Evolutionary conservation across 2,113 vertebrate species (phyloP), one percentile per base, ranked within the genome.

Genomic region (Ascaphus truei): DNA sequence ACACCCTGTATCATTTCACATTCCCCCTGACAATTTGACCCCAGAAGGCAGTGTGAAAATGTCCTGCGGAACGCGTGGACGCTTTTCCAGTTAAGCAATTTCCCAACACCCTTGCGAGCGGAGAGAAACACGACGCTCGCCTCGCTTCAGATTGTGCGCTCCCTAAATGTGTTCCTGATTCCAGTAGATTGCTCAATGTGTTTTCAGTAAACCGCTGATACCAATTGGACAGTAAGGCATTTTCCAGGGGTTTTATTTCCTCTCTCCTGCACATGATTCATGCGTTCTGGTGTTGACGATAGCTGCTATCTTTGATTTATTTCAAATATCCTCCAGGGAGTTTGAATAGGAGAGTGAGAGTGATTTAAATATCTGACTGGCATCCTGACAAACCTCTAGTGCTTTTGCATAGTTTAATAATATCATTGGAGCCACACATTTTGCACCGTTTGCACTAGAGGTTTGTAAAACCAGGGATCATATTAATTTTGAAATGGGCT

Each of bases 91-190:
- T 76, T 77, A 75, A 76, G 80, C 73, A 58, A 61, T 51, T 76
- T 72, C 72, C 61, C 41, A 16, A 57, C n/a, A 60, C n/a, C 13
- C 76, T 33, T 74, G 53, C 62, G 66, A 75, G 73, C 51, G 75
- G 65, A 78, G 36, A 68, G 16, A 76, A 47, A 47, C 20, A 71
- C n/a, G n/a, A 68, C 62, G 73, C 76, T 66, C 76, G 18, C 72
- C 71, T 82, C 77, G 66, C 78, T 22, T 72, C 72, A 81, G 79
- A 76, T 58, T 68, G 72, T 7, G 6, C 66, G 71, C 74, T 80
- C 63, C 73, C 72, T 39, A 76, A 83, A 81, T 80, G 81, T 84
- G 79, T 80, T 78, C 79, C 73, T 88, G 81, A 80, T 78, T 78
- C 64, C 72, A 85, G 76, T 68, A 18, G 62, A 71, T 72, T 23